phyloP scores from a whole-genome alignment of 2,797 vertebrate species.

The Columba guinea region DNA sequence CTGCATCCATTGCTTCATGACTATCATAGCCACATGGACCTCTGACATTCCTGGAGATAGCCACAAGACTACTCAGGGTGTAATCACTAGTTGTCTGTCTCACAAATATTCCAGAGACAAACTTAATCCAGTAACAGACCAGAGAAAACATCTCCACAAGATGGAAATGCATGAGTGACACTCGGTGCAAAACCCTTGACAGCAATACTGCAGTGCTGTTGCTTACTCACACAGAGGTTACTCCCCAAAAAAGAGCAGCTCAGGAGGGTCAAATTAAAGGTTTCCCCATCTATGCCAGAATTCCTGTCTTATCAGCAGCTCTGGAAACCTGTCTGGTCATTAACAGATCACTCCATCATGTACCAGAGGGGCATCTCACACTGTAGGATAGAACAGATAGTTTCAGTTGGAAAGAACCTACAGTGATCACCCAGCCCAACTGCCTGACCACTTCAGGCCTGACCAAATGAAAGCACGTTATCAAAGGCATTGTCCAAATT shows the following conservation, averaged over 20 bases:
- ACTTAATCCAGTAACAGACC: background rate
- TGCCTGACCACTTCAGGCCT: background rate
- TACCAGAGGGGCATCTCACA: background rate
- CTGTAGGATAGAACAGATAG: background rate
- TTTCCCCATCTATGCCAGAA: background rate
- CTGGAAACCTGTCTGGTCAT: background rate
- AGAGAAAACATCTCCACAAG: background rate
- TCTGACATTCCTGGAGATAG: background rate
- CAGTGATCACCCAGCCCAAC: rapidly evolving
- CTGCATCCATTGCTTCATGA: background rate
- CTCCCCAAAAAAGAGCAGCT: background rate
- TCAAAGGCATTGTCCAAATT: background rate
- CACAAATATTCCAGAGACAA: background rate
- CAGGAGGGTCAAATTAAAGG: background rate
- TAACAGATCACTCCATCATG: rapidly evolving
- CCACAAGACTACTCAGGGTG: background rate
- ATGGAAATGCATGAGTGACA: background rate
- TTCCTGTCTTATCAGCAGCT: background rate
- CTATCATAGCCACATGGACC: rapidly evolving
- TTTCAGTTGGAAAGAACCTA: background rate
- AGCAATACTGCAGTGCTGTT: background rate
- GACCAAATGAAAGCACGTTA: background rate
- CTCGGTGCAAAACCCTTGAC: background rate
- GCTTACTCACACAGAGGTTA: background rate
- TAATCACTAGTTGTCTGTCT: background rate